A percentile compares a stretch with the other conserved stretches of the same genome.
phyloP scores from a whole-genome alignment of 2,797 vertebrate species.

The Periparus ater region DNA sequence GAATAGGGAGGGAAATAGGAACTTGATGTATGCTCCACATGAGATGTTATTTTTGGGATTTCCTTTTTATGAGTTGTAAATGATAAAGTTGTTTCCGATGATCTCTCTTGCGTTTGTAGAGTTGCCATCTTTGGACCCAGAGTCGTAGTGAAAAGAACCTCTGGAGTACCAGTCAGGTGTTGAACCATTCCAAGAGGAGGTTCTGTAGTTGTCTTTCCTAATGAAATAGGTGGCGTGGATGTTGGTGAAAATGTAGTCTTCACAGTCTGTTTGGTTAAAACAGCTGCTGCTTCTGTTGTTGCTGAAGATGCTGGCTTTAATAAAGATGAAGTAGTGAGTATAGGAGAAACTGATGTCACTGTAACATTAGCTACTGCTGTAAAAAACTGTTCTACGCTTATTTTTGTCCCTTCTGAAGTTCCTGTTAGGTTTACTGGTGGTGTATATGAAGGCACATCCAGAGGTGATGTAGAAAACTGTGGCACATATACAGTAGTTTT shows the following conservation, averaged over 20 bases:
- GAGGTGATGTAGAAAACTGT: not conserved
- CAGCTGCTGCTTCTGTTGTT: slow-evolving; percentile 38
- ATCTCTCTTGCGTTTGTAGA: not conserved
- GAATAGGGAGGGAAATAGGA: slow-evolving; percentile 8
- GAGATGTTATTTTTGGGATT: not conserved
- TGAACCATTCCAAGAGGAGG: not conserved
- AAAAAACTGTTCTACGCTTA: not conserved
- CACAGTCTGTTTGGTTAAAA: not conserved
- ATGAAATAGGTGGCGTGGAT: not conserved
- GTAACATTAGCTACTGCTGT: slow-evolving; percentile 1
- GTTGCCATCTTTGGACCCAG: not conserved
- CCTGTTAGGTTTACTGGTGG: not conserved
- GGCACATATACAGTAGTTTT: not conserved
- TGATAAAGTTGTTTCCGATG: not conserved
- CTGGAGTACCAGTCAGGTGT: not conserved
- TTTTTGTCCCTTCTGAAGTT: not conserved
- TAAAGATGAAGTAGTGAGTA: slow-evolving; percentile 46
- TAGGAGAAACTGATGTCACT: slow-evolving; percentile 15
- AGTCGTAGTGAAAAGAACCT: not conserved
- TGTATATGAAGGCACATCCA: not conserved
- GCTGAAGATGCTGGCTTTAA: slow-evolving; percentile 32
- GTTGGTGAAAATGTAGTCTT: slow-evolving; percentile 8
- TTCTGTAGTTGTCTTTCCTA: not conserved
- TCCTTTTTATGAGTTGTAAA: not conserved
- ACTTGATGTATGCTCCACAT: not conserved